Base-by-base conservation (phyloP, 1,140 invertebrate species). In the Bombus fervidus region DNA sequence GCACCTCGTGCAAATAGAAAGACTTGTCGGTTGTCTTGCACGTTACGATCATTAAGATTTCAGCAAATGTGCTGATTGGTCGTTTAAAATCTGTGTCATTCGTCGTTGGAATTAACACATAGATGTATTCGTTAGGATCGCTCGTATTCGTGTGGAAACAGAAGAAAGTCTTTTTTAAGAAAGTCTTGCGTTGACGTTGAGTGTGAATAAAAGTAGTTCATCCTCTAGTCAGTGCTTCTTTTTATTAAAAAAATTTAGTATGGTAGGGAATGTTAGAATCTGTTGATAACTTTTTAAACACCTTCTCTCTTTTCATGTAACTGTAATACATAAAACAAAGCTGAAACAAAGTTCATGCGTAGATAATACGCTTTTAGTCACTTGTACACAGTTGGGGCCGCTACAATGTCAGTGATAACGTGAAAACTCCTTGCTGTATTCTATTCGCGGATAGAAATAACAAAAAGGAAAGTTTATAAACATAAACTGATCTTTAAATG, bases 51-150 rank as follows among this genome's bases (percentile, higher is more conserved):
- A 28, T 28, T 4, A 53, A 22, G n/a, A 71, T 64, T 34, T 53
- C 31, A 47, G 15, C 34, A 15, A 41, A 22, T 37, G 57, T n/a
- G 39, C 22, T n/a, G 39, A 31, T 13, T 25, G 41, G 15, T 18
- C 47, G 25, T 37, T 34, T 15, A n/a, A 76, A 82, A 82, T 76
- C 57, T 82, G 41, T 66, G 71, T 66, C 57, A 66, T 31, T 10
- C 8, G n/a, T 69, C 68, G 37, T 37, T 22, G 68, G 3, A 25
- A 18, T 4, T n/a, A 12, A 22, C 5, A 18, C 5, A 18, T 18
- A 18, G 5, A 53, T 6, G 18, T 22, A 53, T 53, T 18, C 5
- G 47, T 53, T 18, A 18, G 47, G 15, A 53, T 6, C 47, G 5
- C 18, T 6, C 47, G 18, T 53, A 53, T 18, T 53, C 5, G 5